Base-by-base conservation (phyloP, 2,113 vertebrate species). In the Ceyx cyanopectus region DNA sequence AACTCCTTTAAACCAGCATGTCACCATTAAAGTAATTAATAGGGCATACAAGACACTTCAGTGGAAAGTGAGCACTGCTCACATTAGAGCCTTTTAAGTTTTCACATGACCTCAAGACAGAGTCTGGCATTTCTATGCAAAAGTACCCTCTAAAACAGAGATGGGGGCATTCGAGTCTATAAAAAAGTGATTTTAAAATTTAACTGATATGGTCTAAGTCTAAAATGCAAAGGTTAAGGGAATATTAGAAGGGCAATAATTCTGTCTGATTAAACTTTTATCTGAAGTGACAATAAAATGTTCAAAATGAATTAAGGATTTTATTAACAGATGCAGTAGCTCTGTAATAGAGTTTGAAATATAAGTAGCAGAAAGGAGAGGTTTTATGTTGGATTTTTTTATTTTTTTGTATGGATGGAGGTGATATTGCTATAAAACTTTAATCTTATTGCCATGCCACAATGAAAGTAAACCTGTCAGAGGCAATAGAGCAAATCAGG, bases 241-340 rank as follows among this genome's bases (percentile, higher is more conserved):
- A 92, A 94, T 95, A 97, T 96, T 97, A 95, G 95, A 95, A 93
- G 70, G 95, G 85, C 81, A 95, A 89, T 97, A 93, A 97, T 96
- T 97, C 95, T 95, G 94, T 78, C 95, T 97, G 96, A 98, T 97
- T 97, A 97, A 96, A 96, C 90, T 97, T 97, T 93, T 95, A 97
- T 97, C 88, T 43, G 5, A 94, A 94, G 92, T 79, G 80, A 94
- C 87, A 97, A 90, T 95, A 89, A 97, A 97, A 96, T 87, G 81
- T 87, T 94, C 91, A 86, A 94, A 93, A 95, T 92, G 95, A 97
- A 97, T 97, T 92, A 72, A 89, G 81, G 89, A 91, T 83, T 96
- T 95, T 93, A 95, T 94, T 96, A 96, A 93, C 85, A 94, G 93
- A 93, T 85, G 92, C 76, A 85, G 87, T 83, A 62, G 83, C 53